Percentiles rank a stretch among this genome's conserved stretches.
Conservation (phyloP, 2,797 vertebrate genomes). For the Falco rusticolus region DNA sequence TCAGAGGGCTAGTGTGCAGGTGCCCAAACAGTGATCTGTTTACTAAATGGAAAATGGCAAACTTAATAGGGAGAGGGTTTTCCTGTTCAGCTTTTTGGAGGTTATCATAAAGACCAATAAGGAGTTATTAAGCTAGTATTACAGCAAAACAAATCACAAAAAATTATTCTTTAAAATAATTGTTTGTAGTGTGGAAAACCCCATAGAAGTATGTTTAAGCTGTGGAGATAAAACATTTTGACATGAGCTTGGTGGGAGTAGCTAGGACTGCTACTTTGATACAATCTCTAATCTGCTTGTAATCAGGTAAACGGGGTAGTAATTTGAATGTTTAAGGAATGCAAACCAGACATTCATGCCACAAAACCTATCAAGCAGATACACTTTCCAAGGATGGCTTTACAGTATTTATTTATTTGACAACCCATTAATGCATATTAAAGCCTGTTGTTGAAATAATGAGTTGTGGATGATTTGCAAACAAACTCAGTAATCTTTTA, state of each 20-base stretch:
- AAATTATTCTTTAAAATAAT: background rate
- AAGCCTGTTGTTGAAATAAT: conserved; percentile 20
- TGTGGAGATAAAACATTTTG: background rate
- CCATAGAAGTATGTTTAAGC: background rate
- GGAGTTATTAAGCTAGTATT: background rate
- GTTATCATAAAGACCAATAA: background rate
- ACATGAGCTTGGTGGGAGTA: background rate
- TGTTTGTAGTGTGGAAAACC: background rate
- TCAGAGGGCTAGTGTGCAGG: conserved; percentile 16
- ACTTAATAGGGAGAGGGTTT: background rate
- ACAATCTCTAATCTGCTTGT: background rate
- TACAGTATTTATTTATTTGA: conserved; percentile 26
- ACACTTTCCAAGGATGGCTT: background rate
- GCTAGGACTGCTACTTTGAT: background rate
- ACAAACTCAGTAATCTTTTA: conserved; percentile 1
- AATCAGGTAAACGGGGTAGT: background rate
- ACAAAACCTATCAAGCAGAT: background rate
- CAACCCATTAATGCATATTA: conserved; percentile 23
- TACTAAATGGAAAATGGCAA: conserved; percentile 25
- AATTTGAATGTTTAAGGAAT: background rate
- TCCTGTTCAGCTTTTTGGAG: background rate
- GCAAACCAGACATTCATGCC: background rate
- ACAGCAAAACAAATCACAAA: background rate
- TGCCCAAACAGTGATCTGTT: conserved; percentile 49
- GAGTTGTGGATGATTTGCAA: conserved; percentile 21